These are phyloP conservation scores for Stichodactyla helianthus DNA, from an alignment of 64 coral and sea anemone genomes.

Conservation along the genomic window DNA sequence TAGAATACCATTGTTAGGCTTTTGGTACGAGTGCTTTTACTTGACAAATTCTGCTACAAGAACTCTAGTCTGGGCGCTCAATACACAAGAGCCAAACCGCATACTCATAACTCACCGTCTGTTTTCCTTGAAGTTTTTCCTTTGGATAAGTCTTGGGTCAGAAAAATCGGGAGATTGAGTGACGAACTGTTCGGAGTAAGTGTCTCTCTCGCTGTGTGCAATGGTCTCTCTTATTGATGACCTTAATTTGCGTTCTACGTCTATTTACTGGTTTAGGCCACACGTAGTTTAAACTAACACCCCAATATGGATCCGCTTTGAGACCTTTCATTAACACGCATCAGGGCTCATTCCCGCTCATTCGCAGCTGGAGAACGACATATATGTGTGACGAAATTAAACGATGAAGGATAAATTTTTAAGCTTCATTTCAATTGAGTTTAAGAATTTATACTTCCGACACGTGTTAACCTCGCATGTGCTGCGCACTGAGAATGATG, in stretches of 20 bases:
- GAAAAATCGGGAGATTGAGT: background rate
- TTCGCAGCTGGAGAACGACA: background rate
- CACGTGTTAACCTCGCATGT: too few relatives aligned
- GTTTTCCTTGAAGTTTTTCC: background rate
- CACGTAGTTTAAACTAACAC: background rate
- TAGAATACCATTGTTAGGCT: background rate
- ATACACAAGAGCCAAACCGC: background rate
- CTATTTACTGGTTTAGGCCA: background rate
- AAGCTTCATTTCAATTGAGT: too few relatives aligned
- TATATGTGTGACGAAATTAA: background rate
- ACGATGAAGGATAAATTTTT: too few relatives aligned
- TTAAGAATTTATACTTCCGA: too few relatives aligned
- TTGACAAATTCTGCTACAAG: background rate
- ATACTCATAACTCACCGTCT: background rate
- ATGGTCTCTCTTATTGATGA: background rate
- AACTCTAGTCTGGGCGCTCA: background rate
- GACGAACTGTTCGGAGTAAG: background rate
- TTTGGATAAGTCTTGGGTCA: background rate
- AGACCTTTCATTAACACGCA: background rate
- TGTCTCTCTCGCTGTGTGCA: background rate
- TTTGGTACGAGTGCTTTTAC: background rate
- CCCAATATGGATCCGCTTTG: background rate
- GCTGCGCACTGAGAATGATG: too few relatives aligned
- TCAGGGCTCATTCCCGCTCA: background rate
- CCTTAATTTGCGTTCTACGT: background rate